These are phyloP conservation scores for Eira barbara DNA, from an alignment of 2,113 vertebrate genomes.

Conservation along the genomic window DNA sequence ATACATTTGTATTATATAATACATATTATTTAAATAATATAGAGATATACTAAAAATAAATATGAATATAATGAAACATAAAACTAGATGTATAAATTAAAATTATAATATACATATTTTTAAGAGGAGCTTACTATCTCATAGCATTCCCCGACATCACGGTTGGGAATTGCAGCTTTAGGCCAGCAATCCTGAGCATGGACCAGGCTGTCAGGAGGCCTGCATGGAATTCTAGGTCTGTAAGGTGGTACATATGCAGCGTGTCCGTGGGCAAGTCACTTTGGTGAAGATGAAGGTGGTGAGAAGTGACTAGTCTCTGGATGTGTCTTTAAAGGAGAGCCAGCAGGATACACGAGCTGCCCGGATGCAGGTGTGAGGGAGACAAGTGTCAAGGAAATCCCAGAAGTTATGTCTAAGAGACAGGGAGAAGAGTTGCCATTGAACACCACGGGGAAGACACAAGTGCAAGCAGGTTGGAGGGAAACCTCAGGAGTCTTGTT, in stretches of 20 bases:
- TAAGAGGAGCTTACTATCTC: background rate
- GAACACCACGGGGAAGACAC: fast-evolving
- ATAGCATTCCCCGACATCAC: background rate
- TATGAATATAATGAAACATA: background rate
- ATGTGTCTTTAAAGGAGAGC: background rate
- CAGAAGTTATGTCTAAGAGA: background rate
- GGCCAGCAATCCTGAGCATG: background rate
- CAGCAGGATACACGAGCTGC: fast-evolving
- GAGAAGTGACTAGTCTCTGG: background rate
- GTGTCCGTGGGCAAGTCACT: background rate
- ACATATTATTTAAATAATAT: background rate
- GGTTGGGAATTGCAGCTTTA: background rate
- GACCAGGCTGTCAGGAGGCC: background rate
- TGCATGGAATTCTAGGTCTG: background rate
- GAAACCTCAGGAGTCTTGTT: background rate
- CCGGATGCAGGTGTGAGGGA: too few relatives aligned
- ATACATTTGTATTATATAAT: background rate
- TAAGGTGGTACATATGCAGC: background rate
- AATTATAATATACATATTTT: background rate
- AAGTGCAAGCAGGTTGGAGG: background rate
- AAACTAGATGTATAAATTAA: background rate
- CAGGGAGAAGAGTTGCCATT: background rate
- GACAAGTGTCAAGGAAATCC: background rate
- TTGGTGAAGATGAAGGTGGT: too few relatives aligned
- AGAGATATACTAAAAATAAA: background rate